Evolutionary conservation across 1,140 invertebrate genomes (phyloP).

Genomic region (Drosophila pruinosa): DNA sequence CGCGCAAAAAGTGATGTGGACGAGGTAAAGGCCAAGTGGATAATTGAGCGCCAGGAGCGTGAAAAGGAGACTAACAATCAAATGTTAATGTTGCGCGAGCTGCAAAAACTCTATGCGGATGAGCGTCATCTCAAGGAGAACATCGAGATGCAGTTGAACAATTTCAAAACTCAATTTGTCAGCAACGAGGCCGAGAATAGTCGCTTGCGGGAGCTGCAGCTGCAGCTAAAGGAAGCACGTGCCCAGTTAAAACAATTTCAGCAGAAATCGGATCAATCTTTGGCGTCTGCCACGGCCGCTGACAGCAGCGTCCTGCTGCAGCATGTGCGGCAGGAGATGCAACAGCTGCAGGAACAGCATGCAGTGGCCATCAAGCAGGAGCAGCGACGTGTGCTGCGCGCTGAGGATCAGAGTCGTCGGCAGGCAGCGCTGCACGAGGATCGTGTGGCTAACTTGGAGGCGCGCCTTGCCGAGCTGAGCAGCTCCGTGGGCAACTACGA

Average conservation of each 20-base stretch:
- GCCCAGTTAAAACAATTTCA: slow-evolving; percentile 86
- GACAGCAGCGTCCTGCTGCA: slow-evolving; percentile 85
- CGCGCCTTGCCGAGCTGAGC: slow-evolving; percentile 90
- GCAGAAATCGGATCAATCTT: slow-evolving; percentile 41
- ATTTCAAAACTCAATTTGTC: slow-evolving; percentile 83
- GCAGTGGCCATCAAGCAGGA: slow-evolving; percentile 85
- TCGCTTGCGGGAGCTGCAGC: slow-evolving; percentile 84
- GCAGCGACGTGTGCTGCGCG: slow-evolving; percentile 84
- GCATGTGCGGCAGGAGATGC: slow-evolving; percentile 89
- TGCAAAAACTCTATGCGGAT: slow-evolving; percentile 86
- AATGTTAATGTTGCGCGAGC: slow-evolving; percentile 87
- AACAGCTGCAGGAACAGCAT: slow-evolving; percentile 88
- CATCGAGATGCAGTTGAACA: slow-evolving; percentile 85
- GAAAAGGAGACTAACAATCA: slow-evolving; percentile 91
- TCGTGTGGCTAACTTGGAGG: slow-evolving; percentile 90
- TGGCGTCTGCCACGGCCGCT: slow-evolving; percentile 55
- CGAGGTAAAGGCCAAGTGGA: slow-evolving; percentile 88
- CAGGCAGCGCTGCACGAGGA: slow-evolving; percentile 89
- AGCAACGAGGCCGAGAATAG: slow-evolving; percentile 68
- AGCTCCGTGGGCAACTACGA: slow-evolving; percentile 91
- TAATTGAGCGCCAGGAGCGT: slow-evolving; percentile 89
- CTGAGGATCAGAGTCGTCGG: slow-evolving; percentile 87
- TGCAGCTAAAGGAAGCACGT: slow-evolving; percentile 87
- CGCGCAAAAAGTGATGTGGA: slow-evolving; percentile 86
- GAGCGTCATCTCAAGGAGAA: slow-evolving; percentile 86